These are phyloP conservation scores for Picus viridis DNA, from an alignment of 2,797 vertebrate genomes.

Conservation along the genomic window DNA sequence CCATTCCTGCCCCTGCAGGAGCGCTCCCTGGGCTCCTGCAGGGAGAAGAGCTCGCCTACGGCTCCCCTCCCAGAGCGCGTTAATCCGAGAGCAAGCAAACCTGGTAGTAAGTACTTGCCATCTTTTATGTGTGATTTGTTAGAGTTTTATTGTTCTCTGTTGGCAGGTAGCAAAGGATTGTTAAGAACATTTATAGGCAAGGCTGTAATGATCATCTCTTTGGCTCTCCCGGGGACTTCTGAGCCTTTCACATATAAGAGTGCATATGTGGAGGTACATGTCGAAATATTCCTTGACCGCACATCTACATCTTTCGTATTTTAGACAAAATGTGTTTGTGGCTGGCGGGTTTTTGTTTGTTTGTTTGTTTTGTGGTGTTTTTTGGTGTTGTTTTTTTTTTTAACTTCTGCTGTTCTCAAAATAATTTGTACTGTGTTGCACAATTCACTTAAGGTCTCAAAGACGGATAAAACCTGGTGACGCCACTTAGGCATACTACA, in stretches of 20 bases:
- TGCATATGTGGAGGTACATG: background rate
- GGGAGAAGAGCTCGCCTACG: background rate
- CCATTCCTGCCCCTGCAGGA: background rate
- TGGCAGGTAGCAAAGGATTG: constrained; percentile 11
- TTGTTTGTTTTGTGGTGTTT: background rate
- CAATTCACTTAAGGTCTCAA: background rate
- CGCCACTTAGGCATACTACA: background rate
- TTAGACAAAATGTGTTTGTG: background rate
- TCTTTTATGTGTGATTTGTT: background rate
- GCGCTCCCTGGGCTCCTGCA: background rate
- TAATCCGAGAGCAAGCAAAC: background rate
- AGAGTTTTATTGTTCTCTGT: background rate
- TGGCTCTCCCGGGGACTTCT: background rate
- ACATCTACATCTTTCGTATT: background rate
- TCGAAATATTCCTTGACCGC: background rate
- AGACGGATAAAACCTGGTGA: background rate
- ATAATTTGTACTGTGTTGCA: background rate
- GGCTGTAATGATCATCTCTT: background rate
- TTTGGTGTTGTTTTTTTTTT: background rate
- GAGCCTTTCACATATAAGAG: background rate
- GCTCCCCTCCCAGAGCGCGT: background rate
- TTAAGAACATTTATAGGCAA: background rate
- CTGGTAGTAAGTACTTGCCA: constrained; percentile 44
- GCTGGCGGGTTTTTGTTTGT: no score
- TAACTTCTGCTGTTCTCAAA: background rate